A percentile compares a stretch with the other conserved stretches of the same genome.
Evolutionary conservation across 1,140 invertebrate genomes (phyloP).

Genomic region (Globodera rostochiensis): DNA sequence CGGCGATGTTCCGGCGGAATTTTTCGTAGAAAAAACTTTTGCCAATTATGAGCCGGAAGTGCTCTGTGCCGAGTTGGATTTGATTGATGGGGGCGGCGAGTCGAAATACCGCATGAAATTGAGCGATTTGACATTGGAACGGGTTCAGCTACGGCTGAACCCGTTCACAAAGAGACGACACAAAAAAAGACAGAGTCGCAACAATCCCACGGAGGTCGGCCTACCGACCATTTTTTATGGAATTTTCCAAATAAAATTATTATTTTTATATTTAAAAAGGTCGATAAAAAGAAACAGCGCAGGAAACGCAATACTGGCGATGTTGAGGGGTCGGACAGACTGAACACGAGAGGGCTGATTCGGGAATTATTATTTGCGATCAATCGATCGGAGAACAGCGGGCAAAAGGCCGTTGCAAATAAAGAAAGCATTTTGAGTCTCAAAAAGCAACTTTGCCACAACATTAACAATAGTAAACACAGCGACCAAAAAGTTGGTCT

Average conservation of each 20-base stretch:
- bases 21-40: constrained; percentile 20
- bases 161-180: background rate
- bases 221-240: background rate
- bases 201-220: background rate
- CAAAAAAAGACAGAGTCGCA: background rate
- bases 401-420: background rate
- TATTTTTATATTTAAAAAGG: background rate
- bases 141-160: background rate
- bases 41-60: background rate
- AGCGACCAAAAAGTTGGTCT: background rate
- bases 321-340: background rate
- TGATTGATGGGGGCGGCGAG: background rate
- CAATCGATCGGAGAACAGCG: background rate
- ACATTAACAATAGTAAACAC: background rate
- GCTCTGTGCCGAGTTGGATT: constrained; percentile 8
- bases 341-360: background rate
- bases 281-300: background rate
- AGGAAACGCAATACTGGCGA: background rate
- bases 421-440: background rate
- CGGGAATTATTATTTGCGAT: background rate
- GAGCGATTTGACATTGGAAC: background rate
- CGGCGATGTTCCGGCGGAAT: constrained; percentile 13
- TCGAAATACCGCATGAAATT: background rate
- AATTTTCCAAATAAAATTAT: background rate
- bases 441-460: background rate